Base-by-base conservation (phyloP, 1,140 invertebrate genomes). In the Trachelipus rathkii region DNA sequence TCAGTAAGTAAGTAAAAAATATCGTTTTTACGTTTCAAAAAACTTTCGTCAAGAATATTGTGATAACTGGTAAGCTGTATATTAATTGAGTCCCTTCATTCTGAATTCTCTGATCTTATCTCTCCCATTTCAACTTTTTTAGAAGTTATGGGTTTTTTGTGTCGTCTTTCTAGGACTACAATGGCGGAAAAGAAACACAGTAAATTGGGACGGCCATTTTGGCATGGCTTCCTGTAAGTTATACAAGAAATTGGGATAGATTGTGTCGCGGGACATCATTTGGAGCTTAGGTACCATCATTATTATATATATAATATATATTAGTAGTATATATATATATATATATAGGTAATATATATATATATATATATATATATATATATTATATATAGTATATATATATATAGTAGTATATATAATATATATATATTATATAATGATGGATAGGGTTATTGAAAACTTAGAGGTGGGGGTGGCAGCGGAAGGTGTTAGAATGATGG, bases 201-300 rank as follows among this genome's bases (percentile, higher is more conserved):
- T 99, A 73, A n/a, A 99, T 99, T 83, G 97, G 97, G 81, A 99
- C 97, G n/a, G 0, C 97, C 97, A 60, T 99, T 98, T 87, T 99
- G 97, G 97, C n/a, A 99, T 99, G 96, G 95, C 95, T n/a, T n/a
- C 95, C 95, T 11, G 94, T n/a, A 96, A 87, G 94, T 97, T 21
- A 99, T 99, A 84, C 96, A 99, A 87, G 97, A 99, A 89, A 98
- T 99, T 78, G n/a, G 97, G 97, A 21, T 99, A 99, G 96, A 99
- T 86, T 99, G 96, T 87, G 95, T 97, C 8, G 97, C 97, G 0
- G 97, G 99, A n/a, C n/a, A n/a, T n/a, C 87, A 98, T 99, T 83
- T 99, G 97, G 97, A 97, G 94, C 82, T n/a, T 97, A 82, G 95
- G 79, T 81, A 33, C 73, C 8, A 60, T n/a, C n/a, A n/a, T n/a